Evolutionary conservation across 2,113 vertebrate genomes (phyloP).

Genomic region (Odocoileus hemionus): DNA sequence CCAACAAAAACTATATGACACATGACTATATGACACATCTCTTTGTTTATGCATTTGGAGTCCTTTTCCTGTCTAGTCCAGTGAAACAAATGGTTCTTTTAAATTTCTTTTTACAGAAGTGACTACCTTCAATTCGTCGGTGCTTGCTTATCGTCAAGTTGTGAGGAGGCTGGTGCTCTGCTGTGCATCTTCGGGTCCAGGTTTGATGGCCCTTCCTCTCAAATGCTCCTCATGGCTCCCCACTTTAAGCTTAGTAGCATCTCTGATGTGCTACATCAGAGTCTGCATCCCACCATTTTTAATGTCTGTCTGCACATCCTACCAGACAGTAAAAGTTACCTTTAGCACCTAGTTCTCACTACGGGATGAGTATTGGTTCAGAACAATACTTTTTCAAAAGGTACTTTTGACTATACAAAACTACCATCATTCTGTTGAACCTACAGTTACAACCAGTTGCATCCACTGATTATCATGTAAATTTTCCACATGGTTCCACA

Average conservation of each 20-base stretch:
- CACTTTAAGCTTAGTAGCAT: accelerated
- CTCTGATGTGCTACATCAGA: background rate
- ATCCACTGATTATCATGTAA: background rate
- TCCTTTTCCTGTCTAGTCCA: background rate
- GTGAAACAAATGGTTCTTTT: background rate
- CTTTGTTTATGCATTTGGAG: background rate
- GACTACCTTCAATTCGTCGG: background rate
- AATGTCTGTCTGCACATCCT: background rate
- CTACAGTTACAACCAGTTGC: background rate
- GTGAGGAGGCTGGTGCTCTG: background rate
- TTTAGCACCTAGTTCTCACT: background rate
- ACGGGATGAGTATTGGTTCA: background rate
- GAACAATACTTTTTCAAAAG: background rate
- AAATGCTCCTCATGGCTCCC: background rate
- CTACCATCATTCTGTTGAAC: background rate
- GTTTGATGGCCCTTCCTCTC: background rate
- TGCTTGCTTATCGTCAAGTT: background rate
- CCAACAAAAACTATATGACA: background rate
- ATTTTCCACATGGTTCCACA: background rate
- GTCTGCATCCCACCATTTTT: too few species aligned
- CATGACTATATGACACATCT: background rate
- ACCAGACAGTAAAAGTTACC: background rate
- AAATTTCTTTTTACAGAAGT: background rate
- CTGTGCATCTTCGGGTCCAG: background rate
- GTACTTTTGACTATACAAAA: background rate